Percentiles rank a stretch among this genome's conserved stretches.
These are phyloP conservation scores for Forbesichthys papilliferus DNA, from an alignment of 2,113 vertebrate species.

Conservation along the genomic window DNA sequence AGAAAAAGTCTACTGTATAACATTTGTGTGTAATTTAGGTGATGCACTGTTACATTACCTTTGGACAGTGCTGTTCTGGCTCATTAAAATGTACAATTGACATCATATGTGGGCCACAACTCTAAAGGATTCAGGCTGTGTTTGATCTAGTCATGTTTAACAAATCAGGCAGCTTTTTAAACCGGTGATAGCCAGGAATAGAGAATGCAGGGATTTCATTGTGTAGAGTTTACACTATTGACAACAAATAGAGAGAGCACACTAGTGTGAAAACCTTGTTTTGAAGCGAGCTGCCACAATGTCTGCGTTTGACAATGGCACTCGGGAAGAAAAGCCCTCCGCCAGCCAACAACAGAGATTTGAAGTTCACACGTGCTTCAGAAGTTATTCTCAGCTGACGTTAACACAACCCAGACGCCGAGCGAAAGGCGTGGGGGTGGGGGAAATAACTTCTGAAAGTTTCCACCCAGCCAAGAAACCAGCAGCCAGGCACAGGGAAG, in stretches of 20 bases:
- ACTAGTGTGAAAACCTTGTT: constrained; percentile 39
- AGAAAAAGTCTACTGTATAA: too few species aligned
- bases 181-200: constrained; percentile 19
- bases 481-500: constrained; percentile 18
- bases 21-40: too few species aligned
- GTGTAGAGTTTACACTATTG: constrained; percentile 29
- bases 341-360: constrained; percentile 49
- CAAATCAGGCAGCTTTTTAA: constrained; percentile 21
- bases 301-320: constrained; percentile 63
- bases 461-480: constrained; percentile 39
- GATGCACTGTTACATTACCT: too few species aligned
- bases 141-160: constrained; percentile 12
- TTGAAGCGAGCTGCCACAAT: constrained; percentile 46
- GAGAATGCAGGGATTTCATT: constrained; percentile 21
- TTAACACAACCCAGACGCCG: constrained; percentile 57
- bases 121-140: constrained; percentile 7
- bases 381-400: constrained; percentile 72
- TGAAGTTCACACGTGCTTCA: constrained; percentile 68
- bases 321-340: constrained; percentile 33
- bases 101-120: not conserved
- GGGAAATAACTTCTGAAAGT: constrained; percentile 31
- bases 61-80: not conserved
- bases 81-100: constrained; percentile 17
- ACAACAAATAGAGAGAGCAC: constrained; percentile 16
- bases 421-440: constrained; percentile 41